Conservation (phyloP, 2,797 vertebrate genomes). For the Iguana delicatissima region DNA sequence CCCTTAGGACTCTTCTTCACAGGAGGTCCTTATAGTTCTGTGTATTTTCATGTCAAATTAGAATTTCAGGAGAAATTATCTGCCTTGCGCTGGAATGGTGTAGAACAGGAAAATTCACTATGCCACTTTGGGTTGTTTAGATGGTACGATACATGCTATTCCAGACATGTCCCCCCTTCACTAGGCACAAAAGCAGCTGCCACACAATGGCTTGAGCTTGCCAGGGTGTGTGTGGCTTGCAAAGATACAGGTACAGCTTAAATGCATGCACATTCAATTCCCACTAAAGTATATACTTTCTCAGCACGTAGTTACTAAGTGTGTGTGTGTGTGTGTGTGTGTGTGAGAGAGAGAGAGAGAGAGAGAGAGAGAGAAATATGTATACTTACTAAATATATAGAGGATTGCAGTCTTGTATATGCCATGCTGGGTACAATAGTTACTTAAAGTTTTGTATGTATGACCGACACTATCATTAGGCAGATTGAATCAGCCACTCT, state of each 20-base stretch:
- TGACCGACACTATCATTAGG: no score
- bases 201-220: not conserved
- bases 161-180: not conserved
- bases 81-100: no score
- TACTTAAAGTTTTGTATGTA: not conserved
- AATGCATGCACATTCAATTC: not conserved
- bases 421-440: not conserved
- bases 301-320: no score
- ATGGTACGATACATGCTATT: not conserved
- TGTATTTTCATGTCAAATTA: not conserved
- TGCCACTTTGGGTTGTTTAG: not conserved
- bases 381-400: not conserved
- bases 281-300: not conserved
- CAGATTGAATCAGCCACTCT: no score
- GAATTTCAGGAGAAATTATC: constrained; percentile 2
- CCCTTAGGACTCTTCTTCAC: not conserved
- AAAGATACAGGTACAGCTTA: not conserved
- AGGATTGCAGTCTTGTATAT: not conserved
- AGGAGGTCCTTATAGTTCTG: not conserved
- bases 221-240: not conserved
- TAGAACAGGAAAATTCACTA: not conserved
- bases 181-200: not conserved
- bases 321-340: no score
- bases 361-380: no score
- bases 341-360: no score